These are phyloP conservation scores for Globicephala melas DNA, from an alignment of 2,113 vertebrate genomes.

Conservation along the genomic window DNA sequence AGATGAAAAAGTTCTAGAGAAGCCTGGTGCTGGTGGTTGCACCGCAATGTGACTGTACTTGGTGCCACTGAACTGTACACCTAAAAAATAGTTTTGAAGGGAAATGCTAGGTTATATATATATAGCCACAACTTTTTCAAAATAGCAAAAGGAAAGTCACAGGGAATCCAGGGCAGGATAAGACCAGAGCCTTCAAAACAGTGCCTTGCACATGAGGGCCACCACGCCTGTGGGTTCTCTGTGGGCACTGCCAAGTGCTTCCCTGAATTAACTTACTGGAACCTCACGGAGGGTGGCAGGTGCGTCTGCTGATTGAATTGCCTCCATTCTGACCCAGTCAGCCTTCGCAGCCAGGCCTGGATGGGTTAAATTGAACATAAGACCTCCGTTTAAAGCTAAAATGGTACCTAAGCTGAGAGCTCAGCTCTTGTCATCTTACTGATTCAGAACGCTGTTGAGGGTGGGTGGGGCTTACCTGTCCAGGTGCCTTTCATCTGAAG, in stretches of 20 bases:
- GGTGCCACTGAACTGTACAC: too few relatives aligned
- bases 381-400: background rate
- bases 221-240: background rate
- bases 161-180: background rate
- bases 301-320: background rate
- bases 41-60: fast-evolving
- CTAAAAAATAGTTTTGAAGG: background rate
- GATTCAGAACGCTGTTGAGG: background rate
- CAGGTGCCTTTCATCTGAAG: background rate
- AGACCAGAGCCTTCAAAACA: background rate
- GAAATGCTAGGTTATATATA: background rate
- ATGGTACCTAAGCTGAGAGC: too few relatives aligned
- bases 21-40: background rate
- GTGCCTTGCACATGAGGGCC: too few relatives aligned
- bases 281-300: background rate
- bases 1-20: background rate
- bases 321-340: background rate
- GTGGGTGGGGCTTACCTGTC: background rate
- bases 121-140: background rate
- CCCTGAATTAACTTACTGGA: background rate
- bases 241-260: fast-evolving
- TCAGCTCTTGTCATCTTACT: background rate
- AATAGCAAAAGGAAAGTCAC: background rate
- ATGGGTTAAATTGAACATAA: fast-evolving
- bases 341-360: background rate